Evolutionary conservation across 1,140 invertebrate species (phyloP), one percentile per base, ranked within the genome.

Genomic region (Drosophila takahashii): DNA sequence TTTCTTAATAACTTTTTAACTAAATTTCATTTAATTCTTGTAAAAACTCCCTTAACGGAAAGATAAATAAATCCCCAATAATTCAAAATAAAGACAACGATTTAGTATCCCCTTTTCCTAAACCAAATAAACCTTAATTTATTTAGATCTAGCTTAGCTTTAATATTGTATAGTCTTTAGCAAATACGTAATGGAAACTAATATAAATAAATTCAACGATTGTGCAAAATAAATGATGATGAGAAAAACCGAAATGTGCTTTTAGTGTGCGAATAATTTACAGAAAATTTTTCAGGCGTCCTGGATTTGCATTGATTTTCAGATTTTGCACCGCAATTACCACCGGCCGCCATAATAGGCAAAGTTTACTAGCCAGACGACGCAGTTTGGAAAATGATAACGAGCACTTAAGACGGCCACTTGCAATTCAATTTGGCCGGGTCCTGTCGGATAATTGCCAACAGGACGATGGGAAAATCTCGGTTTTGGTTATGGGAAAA

Each of bases 371-470:
- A 53, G 32, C 45, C 62, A 59, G 54, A 74, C 70, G 54, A 74
- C 70, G 56, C 47, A 71, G 70, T 66, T 67, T 67, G 70, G 73
- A 67, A 81, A 81, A 60, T 62, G 79, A 53, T 62, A 80, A 77
- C 61, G 81, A 72, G 65, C 61, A 52, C 41, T 58, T 79, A 54
- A 58, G 71, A 61, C 64, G 65, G 61, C 76, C 72, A 87, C 83
- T 79, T 79, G 77, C 58, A 67, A 87, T 87, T 87, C 75, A 79
- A 83, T 86, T 87, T 79, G 37, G 32, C 47, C 22, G 15, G 34
- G 39, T 52, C 59, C 76, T 56, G 60, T 54, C 78, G 37, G 54
- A 70, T 51, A 62, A 60, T 52, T 61, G 60, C 51, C 57, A 39
- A 56, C 44, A 65, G 16, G 16, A 57, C 64, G 64, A 54, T 47